Base-by-base conservation (phyloP, 2,113 vertebrate genomes). In the Stigmatopora argus region DNA sequence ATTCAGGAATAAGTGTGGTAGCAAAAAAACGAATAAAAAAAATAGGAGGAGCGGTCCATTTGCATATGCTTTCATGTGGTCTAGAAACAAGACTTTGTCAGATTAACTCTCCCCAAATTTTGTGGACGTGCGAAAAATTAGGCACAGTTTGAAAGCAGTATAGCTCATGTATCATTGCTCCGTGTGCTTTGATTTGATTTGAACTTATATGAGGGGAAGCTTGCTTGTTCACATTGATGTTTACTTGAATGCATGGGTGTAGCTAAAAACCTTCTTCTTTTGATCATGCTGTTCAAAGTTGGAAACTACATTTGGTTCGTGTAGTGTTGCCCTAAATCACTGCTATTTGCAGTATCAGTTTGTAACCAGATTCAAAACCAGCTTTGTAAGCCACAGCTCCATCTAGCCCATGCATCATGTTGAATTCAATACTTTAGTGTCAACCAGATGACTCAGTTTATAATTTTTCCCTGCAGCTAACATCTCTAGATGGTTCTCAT, bases 381-480 rank as follows among this genome's bases (percentile, higher is more conserved):
- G 31, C 47, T 19, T 62, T 47, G 44, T 38, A 57, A 38, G 72
- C 49, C n/a, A 11, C 67, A 73, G 77, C 74, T 74, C 5, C 44
- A 17, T 60, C 49, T 38, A 79, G 64, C 64, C 69, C 14, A 19
- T 35, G 64, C 7, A 19, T 62, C 58, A 47, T 3, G 8, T 18
- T 56, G 44, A 45, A 17, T 49, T 52, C 26, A 38, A 53, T 51
- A 64, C 55, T 65, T 65, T 49, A 51, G 65, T 66, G 57, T 71
- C 65, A 23, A 46, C 55, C 60, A 66, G 44, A 72, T 76, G 76
- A 81, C 71, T 76, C 70, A 67, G 38, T 69, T 64, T 26, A 62
- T 10, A 44, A 34, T 73, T 46, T 57, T 70, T 19, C 41, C 19
- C 10, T 58, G 59, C 51, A 71, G 57, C 35, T 67, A 53, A 53